Conservation (phyloP, 2,113 vertebrate species). For the Plecotus auritus region DNA sequence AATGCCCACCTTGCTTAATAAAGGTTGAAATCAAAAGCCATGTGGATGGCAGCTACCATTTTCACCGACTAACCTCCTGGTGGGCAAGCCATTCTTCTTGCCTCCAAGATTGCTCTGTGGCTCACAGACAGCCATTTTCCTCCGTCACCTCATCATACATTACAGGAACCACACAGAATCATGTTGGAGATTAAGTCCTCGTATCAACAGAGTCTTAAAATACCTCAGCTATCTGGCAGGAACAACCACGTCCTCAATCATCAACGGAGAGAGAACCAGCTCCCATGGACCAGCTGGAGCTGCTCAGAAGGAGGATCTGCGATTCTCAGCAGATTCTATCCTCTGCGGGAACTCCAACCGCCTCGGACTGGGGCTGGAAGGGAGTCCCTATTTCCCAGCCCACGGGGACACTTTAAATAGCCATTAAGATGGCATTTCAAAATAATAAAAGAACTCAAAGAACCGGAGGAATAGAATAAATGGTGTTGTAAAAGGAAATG, state of each 20-base stretch:
- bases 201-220: constrained; percentile 70
- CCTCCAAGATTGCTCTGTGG: background rate
- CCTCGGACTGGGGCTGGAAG: constrained; percentile 66
- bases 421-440: constrained; percentile 58
- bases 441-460: constrained; percentile 66
- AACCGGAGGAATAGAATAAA: constrained; percentile 30
- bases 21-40: background rate
- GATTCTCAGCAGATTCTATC: constrained; percentile 74
- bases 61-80: background rate
- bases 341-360: constrained; percentile 65
- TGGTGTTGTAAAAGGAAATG: constrained; percentile 37
- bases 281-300: constrained; percentile 70
- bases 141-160: background rate
- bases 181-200: constrained; percentile 63
- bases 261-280: constrained; percentile 69
- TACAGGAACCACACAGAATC: constrained; percentile 46
- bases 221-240: constrained; percentile 72
- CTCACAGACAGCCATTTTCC: background rate
- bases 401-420: constrained; percentile 57
- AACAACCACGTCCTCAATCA: constrained; percentile 71
- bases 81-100: background rate
- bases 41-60: background rate
- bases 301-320: constrained; percentile 62
- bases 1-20: background rate
- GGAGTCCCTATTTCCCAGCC: constrained; percentile 63